Base-by-base conservation (phyloP, 2,888 invertebrate species). In the Furcula furcula region DNA sequence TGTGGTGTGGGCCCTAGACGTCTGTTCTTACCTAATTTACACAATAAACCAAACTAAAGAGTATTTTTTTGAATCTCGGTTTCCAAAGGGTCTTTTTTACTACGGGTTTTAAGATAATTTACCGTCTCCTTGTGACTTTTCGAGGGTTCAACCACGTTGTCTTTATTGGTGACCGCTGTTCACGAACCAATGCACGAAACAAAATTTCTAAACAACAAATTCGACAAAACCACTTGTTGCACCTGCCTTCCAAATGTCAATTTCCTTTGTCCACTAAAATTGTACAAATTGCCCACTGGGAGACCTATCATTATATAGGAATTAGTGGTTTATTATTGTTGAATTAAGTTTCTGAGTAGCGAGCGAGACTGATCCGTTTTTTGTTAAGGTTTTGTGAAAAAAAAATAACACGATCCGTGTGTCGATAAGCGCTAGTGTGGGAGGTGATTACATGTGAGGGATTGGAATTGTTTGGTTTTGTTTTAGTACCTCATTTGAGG, bases 311-410 rank as follows among this genome's bases (percentile, higher is more conserved):
- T 82, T 80, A 81, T 59, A 64, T 63, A 65, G 52, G 67, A 73
- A 78, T 80, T 76, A 73, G 65, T 64, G 50, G 53, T 68, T 72
- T 69, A 76, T 75, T 74, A 76, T 59, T 52, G 58, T 68, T 55
- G 65, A 61, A 73, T 75, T 76, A 75, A 40, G 64, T 63, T 70
- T 70, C 69, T 55, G 52, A 55, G 66, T 72, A 72, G 65, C 64
- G 46, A 49, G 33, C 16, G 39, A 34, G 20, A 33, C 30, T 47
- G 39, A 39, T 36, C 29, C 35, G 41, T 57, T 55, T 67, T 66
- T 59, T 54, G 50, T 52, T 36, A 14, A 36, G 52, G 56, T 61
- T 61, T 56, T 47, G 31, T 38, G 64, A 57, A 44, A 36, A 40
- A 49, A 51, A 41, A 48, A 48, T 34, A 26, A 33, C 39, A 53